phyloP scores from a whole-genome alignment of 2,888 invertebrate genomes.

The Aproaerema taeniolella region DNA sequence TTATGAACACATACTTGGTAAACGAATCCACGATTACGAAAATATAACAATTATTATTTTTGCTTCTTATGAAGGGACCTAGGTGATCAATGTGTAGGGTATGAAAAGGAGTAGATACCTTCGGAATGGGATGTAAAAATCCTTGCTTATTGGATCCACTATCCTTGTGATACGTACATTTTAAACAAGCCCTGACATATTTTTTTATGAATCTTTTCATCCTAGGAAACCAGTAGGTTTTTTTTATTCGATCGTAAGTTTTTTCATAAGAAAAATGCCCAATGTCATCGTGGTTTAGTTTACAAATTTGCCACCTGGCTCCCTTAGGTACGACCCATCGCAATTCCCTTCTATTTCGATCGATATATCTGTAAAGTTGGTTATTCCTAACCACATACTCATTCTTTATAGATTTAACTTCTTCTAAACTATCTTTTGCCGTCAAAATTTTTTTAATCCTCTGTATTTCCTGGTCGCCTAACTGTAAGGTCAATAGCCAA shows the following conservation, averaged over 20 bases:
- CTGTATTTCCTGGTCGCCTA: constrained; percentile 3
- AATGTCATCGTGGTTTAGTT: constrained; percentile 37
- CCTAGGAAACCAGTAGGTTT: constrained; percentile 45
- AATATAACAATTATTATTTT: background rate
- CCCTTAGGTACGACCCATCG: constrained; percentile 34
- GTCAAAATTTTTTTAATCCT: background rate
- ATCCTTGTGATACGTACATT: constrained; percentile 27
- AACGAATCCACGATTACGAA: background rate
- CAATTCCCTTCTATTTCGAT: constrained; percentile 10
- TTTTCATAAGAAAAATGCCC: constrained; percentile 42
- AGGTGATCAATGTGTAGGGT: constrained; percentile 4
- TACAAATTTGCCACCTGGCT: constrained; percentile 29
- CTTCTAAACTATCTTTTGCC: background rate
- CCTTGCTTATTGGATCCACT: background rate
- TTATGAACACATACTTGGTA: constrained; percentile 1
- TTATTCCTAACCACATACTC: constrained; percentile 18
- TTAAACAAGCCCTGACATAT: constrained; percentile 41
- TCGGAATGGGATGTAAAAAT: background rate
- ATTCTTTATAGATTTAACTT: constrained; percentile 11
- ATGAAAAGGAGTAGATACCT: background rate
- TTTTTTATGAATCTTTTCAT: constrained; percentile 39
- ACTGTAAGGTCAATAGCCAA: constrained; percentile 7
- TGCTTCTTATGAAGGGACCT: constrained; percentile 3
- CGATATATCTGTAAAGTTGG: constrained; percentile 11
- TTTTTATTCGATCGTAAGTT: constrained; percentile 27